These are phyloP conservation scores for Euura saliciscinereae DNA, from an alignment of 1,140 invertebrate species.

Conservation along the genomic window DNA sequence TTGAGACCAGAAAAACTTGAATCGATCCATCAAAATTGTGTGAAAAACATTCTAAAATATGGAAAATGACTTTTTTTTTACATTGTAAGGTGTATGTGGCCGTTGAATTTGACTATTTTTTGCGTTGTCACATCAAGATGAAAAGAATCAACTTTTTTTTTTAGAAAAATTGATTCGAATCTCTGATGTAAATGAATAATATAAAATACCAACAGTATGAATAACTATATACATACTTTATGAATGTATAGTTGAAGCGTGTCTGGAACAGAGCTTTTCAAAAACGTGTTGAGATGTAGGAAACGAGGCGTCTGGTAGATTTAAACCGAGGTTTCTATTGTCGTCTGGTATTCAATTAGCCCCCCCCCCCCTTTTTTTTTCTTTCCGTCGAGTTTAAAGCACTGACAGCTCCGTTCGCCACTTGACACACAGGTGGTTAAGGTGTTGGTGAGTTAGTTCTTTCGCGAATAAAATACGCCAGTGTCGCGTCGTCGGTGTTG, in stretches of 20 bases:
- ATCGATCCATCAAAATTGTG: too few species aligned
- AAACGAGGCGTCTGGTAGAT: not conserved
- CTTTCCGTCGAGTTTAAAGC: not conserved
- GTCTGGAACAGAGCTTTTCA: not conserved
- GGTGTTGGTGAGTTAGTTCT: not conserved
- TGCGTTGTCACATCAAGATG: too few species aligned
- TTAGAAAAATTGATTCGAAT: too few species aligned
- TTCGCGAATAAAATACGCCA: not conserved
- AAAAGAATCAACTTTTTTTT: too few species aligned
- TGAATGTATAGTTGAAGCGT: not conserved
- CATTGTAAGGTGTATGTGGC: too few species aligned
- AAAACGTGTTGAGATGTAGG: not conserved
- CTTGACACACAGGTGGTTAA: not conserved
- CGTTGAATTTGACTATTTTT: too few species aligned
- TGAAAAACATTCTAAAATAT: too few species aligned
- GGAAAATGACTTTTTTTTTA: too few species aligned
- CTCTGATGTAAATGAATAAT: too few species aligned
- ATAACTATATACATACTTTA: too few species aligned
- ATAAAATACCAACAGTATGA: too few species aligned
- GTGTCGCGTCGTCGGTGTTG: not conserved
- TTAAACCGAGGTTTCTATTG: not conserved
- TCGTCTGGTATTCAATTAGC: not conserved
- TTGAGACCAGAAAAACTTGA: too few species aligned
- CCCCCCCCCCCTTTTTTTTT: not conserved
- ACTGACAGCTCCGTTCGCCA: not conserved